Evolutionary conservation across 2,888 invertebrate genomes (phyloP).

Genomic region (Drosophila anomalipes): DNA sequence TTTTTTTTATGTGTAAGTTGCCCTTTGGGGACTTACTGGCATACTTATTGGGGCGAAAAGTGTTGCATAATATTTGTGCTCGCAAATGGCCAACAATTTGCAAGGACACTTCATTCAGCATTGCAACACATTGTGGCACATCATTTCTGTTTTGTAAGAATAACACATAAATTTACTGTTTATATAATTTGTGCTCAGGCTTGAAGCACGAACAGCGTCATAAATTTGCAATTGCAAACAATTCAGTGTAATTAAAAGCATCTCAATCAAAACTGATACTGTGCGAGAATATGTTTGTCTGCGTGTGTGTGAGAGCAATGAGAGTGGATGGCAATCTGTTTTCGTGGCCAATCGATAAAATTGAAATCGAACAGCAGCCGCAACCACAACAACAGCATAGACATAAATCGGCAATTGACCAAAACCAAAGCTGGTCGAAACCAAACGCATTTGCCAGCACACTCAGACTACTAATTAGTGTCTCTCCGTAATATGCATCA

Average conservation of each 20-base stretch:
- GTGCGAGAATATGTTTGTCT: not conserved
- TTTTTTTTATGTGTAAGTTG: slow-evolving; percentile 25
- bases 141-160: slow-evolving; percentile 18
- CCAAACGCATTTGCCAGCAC: slow-evolving; percentile 1
- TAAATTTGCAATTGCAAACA: slow-evolving; percentile 54
- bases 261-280: slow-evolving; percentile 51
- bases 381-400: slow-evolving; percentile 12
- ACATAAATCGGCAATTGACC: slow-evolving; percentile 48
- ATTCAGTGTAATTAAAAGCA: slow-evolving; percentile 74
- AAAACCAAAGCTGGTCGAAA: slow-evolving; percentile 7
- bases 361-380: slow-evolving; percentile 28
- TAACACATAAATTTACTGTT: slow-evolving; percentile 13
- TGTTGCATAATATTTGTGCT: slow-evolving; percentile 77
- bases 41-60: slow-evolving; percentile 72
- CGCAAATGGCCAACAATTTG: slow-evolving; percentile 62
- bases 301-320: slow-evolving; percentile 33
- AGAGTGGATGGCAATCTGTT: slow-evolving; percentile 56
- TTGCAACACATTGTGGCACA: slow-evolving; percentile 39
- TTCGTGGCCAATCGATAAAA: slow-evolving; percentile 43
- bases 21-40: slow-evolving; percentile 59
- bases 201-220: slow-evolving; percentile 5
- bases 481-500: not conserved
- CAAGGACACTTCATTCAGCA: slow-evolving; percentile 31
- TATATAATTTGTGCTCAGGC: not conserved
- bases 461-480: slow-evolving; percentile 35